phyloP scores from a whole-genome alignment of 2,888 invertebrate genomes.

The Hedychridium roseum region DNA sequence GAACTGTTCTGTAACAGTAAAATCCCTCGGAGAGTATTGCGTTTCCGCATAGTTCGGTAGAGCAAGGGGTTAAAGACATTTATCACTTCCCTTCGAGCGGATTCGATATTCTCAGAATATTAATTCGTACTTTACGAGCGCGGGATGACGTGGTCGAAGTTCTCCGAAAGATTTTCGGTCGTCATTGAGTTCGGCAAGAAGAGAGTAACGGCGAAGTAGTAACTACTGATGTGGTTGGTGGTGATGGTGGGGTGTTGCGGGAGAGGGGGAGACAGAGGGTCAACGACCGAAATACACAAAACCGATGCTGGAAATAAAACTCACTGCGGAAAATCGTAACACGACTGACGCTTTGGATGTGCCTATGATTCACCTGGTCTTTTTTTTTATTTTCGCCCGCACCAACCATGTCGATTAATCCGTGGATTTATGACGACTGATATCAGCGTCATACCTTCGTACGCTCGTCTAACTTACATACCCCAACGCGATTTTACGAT shows the following conservation, averaged over 20 bases:
- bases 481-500: too few species aligned
- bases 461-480: too few species aligned
- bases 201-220: slow-evolving; percentile 14
- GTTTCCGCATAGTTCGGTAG: too few species aligned
- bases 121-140: slow-evolving; percentile 6
- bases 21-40: too few species aligned
- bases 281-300: slow-evolving; percentile 44
- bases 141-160: too few species aligned
- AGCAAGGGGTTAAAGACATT: too few species aligned
- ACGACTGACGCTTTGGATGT: slow-evolving; percentile 44
- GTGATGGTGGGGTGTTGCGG: slow-evolving; percentile 3
- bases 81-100: slow-evolving; percentile 1
- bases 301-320: slow-evolving; percentile 46
- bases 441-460: too few species aligned
- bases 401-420: too few species aligned
- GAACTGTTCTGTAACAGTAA: too few species aligned
- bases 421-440: too few species aligned
- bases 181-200: too few species aligned
- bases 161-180: too few species aligned
- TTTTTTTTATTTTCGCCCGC: slow-evolving; percentile 5
- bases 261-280: slow-evolving; percentile 26
- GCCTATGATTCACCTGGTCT: slow-evolving; percentile 39
- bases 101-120: slow-evolving; percentile 12
- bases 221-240: slow-evolving; percentile 4
- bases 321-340: slow-evolving; percentile 44